Conservation (phyloP, 2,888 invertebrate genomes). For the Stenchaetothrips biformis region DNA sequence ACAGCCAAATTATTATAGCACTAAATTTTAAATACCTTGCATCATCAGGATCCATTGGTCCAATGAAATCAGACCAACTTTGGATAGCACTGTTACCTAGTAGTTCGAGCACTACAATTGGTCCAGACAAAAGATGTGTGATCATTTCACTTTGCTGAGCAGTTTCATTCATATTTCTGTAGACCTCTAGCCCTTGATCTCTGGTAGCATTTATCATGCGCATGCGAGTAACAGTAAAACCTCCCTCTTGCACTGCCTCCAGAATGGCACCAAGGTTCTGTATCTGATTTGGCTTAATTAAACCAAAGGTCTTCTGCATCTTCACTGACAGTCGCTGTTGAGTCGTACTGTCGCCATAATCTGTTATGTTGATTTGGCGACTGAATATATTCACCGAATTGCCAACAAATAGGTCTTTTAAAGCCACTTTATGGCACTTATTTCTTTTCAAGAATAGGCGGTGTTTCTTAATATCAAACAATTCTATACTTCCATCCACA, state of each 20-base stretch:
- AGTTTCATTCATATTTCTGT: slow-evolving; percentile 42
- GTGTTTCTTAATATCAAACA: slow-evolving; percentile 59
- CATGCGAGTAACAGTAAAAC: slow-evolving; percentile 59
- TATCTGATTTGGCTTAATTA: slow-evolving; percentile 70
- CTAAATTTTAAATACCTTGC: slow-evolving; percentile 53
- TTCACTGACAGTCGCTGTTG: slow-evolving; percentile 57
- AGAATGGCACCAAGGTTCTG: slow-evolving; percentile 70
- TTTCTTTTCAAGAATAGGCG: slow-evolving; percentile 64
- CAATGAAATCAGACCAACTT: slow-evolving; percentile 56
- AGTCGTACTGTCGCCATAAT: slow-evolving; percentile 67
- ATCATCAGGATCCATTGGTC: slow-evolving; percentile 57
- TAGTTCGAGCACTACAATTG: slow-evolving; percentile 66
- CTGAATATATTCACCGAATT: slow-evolving; percentile 68
- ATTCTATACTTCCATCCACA: not conserved
- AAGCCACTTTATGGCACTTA: slow-evolving; percentile 59
- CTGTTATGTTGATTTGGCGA: slow-evolving; percentile 64
- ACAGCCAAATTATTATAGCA: slow-evolving; percentile 54
- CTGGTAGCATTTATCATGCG: slow-evolving; percentile 64
- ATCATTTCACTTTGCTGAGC: slow-evolving; percentile 52
- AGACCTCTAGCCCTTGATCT: slow-evolving; percentile 62
- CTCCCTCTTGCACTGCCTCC: slow-evolving; percentile 55
- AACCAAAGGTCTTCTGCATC: slow-evolving; percentile 68
- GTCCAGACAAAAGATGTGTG: slow-evolving; percentile 61
- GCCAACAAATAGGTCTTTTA: slow-evolving; percentile 68
- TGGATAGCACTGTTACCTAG: slow-evolving; percentile 64